Evolutionary conservation across 2,888 invertebrate genomes (phyloP).

Genomic region (Homarus gammarus): DNA sequence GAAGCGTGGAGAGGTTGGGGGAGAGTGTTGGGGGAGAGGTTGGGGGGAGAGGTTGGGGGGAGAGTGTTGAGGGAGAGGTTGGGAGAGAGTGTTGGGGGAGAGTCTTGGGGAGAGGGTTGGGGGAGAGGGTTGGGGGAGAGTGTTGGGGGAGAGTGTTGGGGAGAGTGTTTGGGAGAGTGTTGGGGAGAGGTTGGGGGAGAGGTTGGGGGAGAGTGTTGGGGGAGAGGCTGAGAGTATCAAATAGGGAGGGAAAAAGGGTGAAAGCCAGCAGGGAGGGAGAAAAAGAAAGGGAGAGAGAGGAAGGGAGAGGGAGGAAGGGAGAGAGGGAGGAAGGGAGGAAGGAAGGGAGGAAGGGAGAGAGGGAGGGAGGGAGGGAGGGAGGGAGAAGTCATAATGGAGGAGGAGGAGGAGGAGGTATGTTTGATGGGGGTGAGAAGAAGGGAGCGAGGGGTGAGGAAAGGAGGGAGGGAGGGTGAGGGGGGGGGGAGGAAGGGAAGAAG

Average conservation of each 20-base stretch:
- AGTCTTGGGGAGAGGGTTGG: not conserved
- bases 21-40: too few relatives aligned
- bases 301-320: not conserved
- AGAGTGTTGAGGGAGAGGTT: not conserved
- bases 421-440: not conserved
- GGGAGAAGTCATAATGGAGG: not conserved
- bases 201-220: too few relatives aligned
- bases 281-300: not conserved
- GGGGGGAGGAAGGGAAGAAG: not conserved
- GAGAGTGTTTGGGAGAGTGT: not conserved
- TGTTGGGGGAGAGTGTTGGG: not conserved
- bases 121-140: not conserved
- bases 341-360: slow-evolving; percentile 5
- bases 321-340: slow-evolving; percentile 6
- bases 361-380: not conserved
- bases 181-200: not conserved
- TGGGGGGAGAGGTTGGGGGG: not conserved
- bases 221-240: not conserved
- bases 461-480: not conserved
- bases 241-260: slow-evolving; percentile 22
- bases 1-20: too few relatives aligned
- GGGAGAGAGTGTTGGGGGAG: not conserved
- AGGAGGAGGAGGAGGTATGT: not conserved
- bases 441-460: slow-evolving; percentile 3
- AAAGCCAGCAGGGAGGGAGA: not conserved